Base-by-base conservation (phyloP, 23 tunicate genomes). In the Ascidia mentula region DNA sequence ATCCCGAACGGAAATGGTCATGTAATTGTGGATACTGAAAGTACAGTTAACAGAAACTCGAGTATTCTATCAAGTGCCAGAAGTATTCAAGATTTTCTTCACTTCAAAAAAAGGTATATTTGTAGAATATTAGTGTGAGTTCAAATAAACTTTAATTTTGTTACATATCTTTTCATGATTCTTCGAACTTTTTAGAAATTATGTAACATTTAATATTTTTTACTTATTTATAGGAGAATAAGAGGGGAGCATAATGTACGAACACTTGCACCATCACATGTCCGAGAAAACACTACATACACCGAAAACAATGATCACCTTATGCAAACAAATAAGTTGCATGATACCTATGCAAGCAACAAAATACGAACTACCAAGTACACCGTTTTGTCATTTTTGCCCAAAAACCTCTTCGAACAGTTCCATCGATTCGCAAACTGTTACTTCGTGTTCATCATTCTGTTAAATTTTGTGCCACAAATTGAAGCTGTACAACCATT, bases 391-490 rank as follows among this genome's bases (percentile, higher is more conserved):
- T 90, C 99, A 26, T 96, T 96, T 76, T 12, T 91, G 38, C 95
- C 95, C 46, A 87, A 91, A 69, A 96, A 96, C 73, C 79, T 96
- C 20, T 96, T 96, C 65, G 92, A 91, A 77, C 99, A 96, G 76
- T 96, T 96, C 72, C 99, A 96, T 71, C 94, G 99, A 30, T 96
- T 96, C 75, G 99, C 99, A 60, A 96, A 96, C 46, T 85, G 90
- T 69, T 93, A 91, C 80, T 96, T 96, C 70, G 99, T 96, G 30
- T 91, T 96, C 76, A 91, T 91, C 8, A 60, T 89, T 39, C 46
- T 96, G 32, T 75, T 96, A 6, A 96, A 96, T 79, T 96, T 96
- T 77, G 90, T 89, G 30, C 99, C 99, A 13, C 85, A 78, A 74
- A 79, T 95, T 60, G 84, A 82, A 65, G 99, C 99, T 28, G 87